A percentile compares a stretch with the other conserved stretches of the same genome.
Evolutionary conservation across 2,113 vertebrate genomes (phyloP).

Genomic region (Tonatia bakeri): DNA sequence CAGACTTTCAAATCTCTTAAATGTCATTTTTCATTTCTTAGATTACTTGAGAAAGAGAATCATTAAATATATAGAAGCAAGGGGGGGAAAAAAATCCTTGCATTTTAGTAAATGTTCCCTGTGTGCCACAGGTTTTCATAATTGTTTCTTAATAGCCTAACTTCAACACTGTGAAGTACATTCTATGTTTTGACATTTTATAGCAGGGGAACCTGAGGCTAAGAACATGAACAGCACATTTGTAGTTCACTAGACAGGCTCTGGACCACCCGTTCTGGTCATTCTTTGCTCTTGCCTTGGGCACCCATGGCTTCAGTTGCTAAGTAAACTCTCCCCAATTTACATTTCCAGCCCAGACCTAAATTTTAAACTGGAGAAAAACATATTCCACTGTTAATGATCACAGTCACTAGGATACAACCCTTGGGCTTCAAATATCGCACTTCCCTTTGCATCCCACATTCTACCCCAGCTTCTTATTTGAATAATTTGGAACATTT

Average conservation of each 20-base stretch:
- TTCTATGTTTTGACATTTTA: not conserved
- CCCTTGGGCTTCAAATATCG: not conserved
- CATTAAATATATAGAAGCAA: not conserved
- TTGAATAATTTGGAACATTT: not conserved
- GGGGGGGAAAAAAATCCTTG: not conserved
- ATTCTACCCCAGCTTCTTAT: accelerated
- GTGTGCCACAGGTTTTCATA: not conserved
- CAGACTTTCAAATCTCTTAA: not conserved
- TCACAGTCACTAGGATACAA: too few species aligned
- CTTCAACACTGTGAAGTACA: not conserved
- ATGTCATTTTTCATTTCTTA: not conserved
- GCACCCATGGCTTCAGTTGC: not conserved
- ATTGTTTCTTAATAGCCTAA: not conserved
- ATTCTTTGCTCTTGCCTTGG: not conserved
- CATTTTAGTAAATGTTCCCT: not conserved
- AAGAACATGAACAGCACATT: not conserved
- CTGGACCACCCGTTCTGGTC: not conserved
- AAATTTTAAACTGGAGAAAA: not conserved
- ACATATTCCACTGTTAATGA: not conserved
- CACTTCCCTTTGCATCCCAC: not conserved
- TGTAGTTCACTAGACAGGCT: not conserved
- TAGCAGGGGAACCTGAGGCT: not conserved
- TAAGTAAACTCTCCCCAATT: not conserved
- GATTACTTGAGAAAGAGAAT: not conserved
- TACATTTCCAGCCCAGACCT: not conserved